Evolutionary conservation across 2,888 invertebrate genomes (phyloP), one percentile per base, ranked within the genome.

Genomic region (Diadegma fenestrale): DNA sequence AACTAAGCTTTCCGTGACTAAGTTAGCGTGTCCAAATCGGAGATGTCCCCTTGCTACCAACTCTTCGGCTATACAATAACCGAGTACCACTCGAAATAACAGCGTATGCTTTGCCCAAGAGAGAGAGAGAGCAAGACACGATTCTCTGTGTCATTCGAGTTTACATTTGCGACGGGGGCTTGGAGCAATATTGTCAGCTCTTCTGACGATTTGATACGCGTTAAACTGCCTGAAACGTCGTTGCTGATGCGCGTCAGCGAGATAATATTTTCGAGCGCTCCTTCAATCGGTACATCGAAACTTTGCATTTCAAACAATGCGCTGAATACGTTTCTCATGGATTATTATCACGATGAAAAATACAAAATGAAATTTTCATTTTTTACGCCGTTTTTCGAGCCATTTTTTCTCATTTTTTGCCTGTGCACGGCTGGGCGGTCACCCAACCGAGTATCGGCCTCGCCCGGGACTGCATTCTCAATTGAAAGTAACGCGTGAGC

Each of bases 191-290:
- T 90, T 91, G 91, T 91, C 90, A 90, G 91, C 91, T 91, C 91
- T 91, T 89, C 87, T 76, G 89, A 85, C 92, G 91, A 93, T 93
- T 93, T 92, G 93, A 91, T 91, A 86, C 92, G 90, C 92, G 91
- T 93, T 93, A 91, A 92, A 87, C 87, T 78, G 83, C 80, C 89
- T 87, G 79, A 78, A 73, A 77, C 84, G 85, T 82, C 73, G 72
- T 22, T 71, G 58, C 58, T 58, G 63, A 66, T 33, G 73, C 69
- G 73, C 69, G 64, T 45, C 43, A 45, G 48, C 77, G 14, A 14
- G 63, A 54, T 41, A 43, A 64, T 72, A 68, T 72, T 37, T 72
- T 48, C 22, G 48, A 26, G 19, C 37, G 33, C 61, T 54, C 17
- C 69, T 48, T 54, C 10, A 7, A 66, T 30, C 26, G 43, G 17